Percentiles rank a stretch among this genome's conserved stretches.
Evolutionary conservation across 2,113 vertebrate species (phyloP).

Genomic region (human (Homo sapiens)): DNA sequence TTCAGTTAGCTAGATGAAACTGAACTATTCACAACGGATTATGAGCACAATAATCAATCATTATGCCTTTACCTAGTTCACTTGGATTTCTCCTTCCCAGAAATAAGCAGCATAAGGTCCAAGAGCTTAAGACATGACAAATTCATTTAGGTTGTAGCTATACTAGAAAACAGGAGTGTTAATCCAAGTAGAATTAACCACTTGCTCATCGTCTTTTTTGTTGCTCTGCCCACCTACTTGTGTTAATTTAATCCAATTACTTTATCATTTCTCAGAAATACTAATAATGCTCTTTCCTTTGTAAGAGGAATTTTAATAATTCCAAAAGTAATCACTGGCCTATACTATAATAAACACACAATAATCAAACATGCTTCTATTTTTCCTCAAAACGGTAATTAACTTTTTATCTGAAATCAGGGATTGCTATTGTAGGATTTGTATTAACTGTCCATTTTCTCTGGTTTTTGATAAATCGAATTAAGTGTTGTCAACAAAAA

Average conservation of each 20-base stretch:
- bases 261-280: slow-evolving; percentile 38
- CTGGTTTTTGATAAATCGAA: background rate
- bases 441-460: slow-evolving; percentile 40
- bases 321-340: slow-evolving; percentile 5
- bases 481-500: background rate
- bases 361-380: slow-evolving; percentile 15
- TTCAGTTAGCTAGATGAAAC: background rate
- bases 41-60: background rate
- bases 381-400: slow-evolving; percentile 42
- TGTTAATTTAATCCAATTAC: slow-evolving; percentile 37
- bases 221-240: background rate
- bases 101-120: background rate
- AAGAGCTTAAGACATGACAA: slow-evolving; percentile 29
- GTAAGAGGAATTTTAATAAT: slow-evolving; percentile 22
- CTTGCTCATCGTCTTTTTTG: background rate
- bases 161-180: background rate
- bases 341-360: background rate
- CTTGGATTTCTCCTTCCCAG: background rate
- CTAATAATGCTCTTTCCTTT: background rate
- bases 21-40: slow-evolving; percentile 14
- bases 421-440: slow-evolving; percentile 14
- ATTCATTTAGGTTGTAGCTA: slow-evolving; percentile 14
- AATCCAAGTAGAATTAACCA: slow-evolving; percentile 16
- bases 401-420: slow-evolving; percentile 50
- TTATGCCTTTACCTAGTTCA: background rate